Conservation (phyloP, 1,140 invertebrate genomes). For the Formica selysi region DNA sequence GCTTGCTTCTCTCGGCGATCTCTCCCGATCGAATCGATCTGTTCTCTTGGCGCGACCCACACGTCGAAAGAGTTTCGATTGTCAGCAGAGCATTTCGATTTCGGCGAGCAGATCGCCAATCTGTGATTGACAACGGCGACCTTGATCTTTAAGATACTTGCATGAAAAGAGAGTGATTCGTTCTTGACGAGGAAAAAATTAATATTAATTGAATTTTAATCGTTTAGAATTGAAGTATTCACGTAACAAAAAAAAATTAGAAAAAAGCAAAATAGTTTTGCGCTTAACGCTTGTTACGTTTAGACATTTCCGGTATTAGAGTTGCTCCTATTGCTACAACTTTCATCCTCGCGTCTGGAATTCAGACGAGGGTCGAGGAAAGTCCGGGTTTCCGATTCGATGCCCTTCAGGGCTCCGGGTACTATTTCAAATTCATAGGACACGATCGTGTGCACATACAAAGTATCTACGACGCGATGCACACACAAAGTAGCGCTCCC, state of each 20-base stretch:
- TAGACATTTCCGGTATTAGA: slow-evolving; percentile 1
- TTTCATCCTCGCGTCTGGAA: background rate
- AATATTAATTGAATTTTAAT: background rate
- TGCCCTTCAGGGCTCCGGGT: background rate
- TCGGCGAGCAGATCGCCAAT: background rate
- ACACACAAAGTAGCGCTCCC: slow-evolving; percentile 17
- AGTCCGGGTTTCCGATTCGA: background rate
- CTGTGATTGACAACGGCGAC: background rate
- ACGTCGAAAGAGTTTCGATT: slow-evolving; percentile 14
- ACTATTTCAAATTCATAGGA: slow-evolving; percentile 64
- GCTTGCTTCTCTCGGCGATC: background rate
- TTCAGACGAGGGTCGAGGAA: slow-evolving; percentile 17
- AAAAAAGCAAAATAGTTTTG: background rate
- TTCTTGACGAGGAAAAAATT: background rate
- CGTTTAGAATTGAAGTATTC: background rate
- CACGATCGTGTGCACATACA: slow-evolving; percentile 12
- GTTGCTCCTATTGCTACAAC: slow-evolving; percentile 18
- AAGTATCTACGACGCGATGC: background rate
- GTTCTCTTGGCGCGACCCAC: background rate
- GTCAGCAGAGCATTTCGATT: slow-evolving; percentile 3
- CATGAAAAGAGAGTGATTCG: background rate
- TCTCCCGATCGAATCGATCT: slow-evolving; percentile 57
- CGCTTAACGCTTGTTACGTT: background rate
- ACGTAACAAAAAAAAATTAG: background rate
- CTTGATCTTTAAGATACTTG: slow-evolving; percentile 13